Percentiles rank a stretch among this genome's conserved stretches.
Evolutionary conservation across 2,888 invertebrate genomes (phyloP).

Genomic region (Cataglyphis albicans): DNA sequence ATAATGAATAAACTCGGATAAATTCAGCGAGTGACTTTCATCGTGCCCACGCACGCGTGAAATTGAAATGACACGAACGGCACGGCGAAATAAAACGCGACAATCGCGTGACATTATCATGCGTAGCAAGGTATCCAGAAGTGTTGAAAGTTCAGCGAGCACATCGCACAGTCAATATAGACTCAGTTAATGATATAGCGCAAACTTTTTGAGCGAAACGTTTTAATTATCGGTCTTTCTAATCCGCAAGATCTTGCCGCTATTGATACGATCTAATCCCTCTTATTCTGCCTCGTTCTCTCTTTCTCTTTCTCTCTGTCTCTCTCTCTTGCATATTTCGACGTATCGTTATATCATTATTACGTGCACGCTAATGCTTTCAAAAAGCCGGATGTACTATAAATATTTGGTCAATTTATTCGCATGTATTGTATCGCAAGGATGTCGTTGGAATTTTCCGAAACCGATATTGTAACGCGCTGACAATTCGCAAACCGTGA

Average conservation of each 20-base stretch:
- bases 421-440: background rate
- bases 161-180: background rate
- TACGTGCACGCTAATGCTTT: background rate
- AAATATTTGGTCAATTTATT: background rate
- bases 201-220: background rate
- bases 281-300: background rate
- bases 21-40: slow-evolving; percentile 1
- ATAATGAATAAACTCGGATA: slow-evolving; percentile 25
- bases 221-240: slow-evolving; percentile 20
- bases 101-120: background rate
- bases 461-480: background rate
- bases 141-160: background rate
- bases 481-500: background rate
- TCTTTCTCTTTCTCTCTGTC: background rate
- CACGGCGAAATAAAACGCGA: background rate
- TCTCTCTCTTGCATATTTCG: background rate
- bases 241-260: slow-evolving; percentile 13
- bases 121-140: background rate
- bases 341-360: background rate
- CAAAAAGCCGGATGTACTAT: background rate
- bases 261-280: slow-evolving; percentile 14
- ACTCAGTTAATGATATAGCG: background rate
- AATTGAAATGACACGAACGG: slow-evolving; percentile 4
- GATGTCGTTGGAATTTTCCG: background rate
- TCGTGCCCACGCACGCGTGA: background rate